Evolutionary conservation across 2,888 invertebrate species (phyloP).

Genomic region (Aethes cnicana): DNA sequence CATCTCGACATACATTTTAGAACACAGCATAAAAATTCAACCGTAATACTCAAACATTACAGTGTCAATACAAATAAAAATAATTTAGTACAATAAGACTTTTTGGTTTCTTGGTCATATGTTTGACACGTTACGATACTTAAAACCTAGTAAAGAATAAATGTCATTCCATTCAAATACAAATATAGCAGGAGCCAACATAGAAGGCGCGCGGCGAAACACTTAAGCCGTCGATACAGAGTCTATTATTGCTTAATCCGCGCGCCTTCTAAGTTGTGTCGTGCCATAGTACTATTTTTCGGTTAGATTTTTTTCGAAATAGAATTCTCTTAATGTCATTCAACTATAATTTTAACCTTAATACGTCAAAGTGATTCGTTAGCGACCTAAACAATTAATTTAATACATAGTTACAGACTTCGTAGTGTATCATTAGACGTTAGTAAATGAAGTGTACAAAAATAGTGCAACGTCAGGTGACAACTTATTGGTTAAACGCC

Average conservation of each 20-base stretch:
- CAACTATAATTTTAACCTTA: neutral
- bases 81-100: slow-evolving; percentile 57
- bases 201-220: no score
- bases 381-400: slow-evolving; percentile 32
- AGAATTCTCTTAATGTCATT: slow-evolving; percentile 12
- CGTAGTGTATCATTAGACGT: slow-evolving; percentile 20
- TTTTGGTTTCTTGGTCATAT: slow-evolving; percentile 69
- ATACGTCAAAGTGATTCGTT: slow-evolving; percentile 14
- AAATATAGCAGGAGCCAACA: no score
- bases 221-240: no score
- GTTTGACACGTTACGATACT: slow-evolving; percentile 58
- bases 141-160: slow-evolving; percentile 53
- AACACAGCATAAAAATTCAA: slow-evolving; percentile 42
- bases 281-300: no score
- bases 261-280: no score
- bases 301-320: neutral
- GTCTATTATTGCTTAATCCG: no score
- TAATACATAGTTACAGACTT: slow-evolving; percentile 51
- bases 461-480: slow-evolving; percentile 57
- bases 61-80: slow-evolving; percentile 31
- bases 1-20: slow-evolving; percentile 38
- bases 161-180: slow-evolving; percentile 28
- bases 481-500: slow-evolving; percentile 56
- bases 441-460: slow-evolving; percentile 38
- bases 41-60: slow-evolving; percentile 47